Conservation (phyloP, 2,888 invertebrate genomes). For the Lymantria monacha region DNA sequence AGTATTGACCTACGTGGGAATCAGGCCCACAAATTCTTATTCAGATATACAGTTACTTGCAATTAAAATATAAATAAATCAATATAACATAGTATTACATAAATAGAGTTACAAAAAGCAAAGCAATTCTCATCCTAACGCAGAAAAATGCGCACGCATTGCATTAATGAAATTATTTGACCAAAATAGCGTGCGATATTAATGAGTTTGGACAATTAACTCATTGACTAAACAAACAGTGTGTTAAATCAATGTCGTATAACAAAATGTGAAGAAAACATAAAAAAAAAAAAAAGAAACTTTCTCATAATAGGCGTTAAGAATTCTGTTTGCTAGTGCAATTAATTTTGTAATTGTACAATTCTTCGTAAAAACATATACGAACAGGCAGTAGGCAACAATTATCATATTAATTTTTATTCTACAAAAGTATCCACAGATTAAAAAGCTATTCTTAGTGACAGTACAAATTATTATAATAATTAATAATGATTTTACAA, state of each 20-base stretch:
- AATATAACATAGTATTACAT: too few relatives aligned
- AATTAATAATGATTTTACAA: background rate
- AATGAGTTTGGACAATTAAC: slow-evolving; percentile 28
- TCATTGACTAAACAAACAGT: slow-evolving; percentile 14
- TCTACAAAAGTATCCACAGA: background rate
- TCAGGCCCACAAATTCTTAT: too few relatives aligned
- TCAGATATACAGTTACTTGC: too few relatives aligned
- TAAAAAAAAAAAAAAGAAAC: background rate
- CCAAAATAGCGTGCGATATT: slow-evolving; percentile 23
- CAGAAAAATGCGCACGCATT: background rate
- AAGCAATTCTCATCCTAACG: background rate
- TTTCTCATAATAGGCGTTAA: background rate
- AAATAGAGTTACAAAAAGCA: too few relatives aligned
- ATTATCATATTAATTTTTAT: background rate
- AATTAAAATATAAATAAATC: too few relatives aligned
- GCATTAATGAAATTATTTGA: background rate
- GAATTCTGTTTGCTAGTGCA: background rate
- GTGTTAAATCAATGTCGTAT: slow-evolving; percentile 20
- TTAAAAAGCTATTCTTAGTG: background rate
- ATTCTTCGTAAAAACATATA: background rate
- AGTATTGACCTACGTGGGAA: too few relatives aligned
- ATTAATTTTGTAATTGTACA: background rate
- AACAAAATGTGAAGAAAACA: slow-evolving; percentile 16
- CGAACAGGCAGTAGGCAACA: background rate
- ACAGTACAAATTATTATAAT: background rate